Evolutionary conservation across 2,797 vertebrate species (phyloP).

Genomic region (Pangasius mekongensis): DNA sequence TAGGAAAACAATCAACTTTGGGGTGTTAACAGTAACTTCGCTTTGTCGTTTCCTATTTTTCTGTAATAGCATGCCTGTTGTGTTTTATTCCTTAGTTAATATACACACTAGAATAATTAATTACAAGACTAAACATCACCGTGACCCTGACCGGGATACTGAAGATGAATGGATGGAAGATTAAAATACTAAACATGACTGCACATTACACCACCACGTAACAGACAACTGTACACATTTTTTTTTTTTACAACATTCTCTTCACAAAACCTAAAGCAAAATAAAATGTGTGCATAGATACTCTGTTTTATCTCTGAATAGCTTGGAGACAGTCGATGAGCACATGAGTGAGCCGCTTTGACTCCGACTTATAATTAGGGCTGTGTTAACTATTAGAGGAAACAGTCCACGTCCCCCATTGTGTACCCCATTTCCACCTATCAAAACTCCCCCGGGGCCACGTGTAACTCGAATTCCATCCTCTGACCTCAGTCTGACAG

Average conservation of each 20-base stretch:
- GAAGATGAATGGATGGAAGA: background rate
- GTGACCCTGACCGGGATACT: background rate
- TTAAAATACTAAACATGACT: background rate
- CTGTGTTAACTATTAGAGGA: conserved; percentile 50
- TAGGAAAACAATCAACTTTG: background rate
- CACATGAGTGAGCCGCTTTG: conserved; percentile 15
- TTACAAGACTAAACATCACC: background rate
- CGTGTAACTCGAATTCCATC: conserved; percentile 72
- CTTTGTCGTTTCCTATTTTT: background rate
- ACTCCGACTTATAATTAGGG: conserved; percentile 43
- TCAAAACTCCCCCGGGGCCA: conserved; percentile 55
- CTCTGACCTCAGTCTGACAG: conserved; percentile 76
- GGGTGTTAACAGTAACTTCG: background rate
- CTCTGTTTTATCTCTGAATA: background rate
- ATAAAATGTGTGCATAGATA: background rate
- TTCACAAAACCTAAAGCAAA: background rate
- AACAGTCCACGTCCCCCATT: conserved; percentile 47
- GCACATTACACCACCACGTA: background rate
- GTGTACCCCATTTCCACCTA: conserved; percentile 48
- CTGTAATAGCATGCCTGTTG: background rate
- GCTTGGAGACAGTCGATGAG: background rate
- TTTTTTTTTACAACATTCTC: background rate
- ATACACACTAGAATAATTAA: conserved; percentile 2
- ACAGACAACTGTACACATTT: background rate
- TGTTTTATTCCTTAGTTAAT: background rate